A percentile compares a stretch with the other conserved stretches of the same genome.
Evolutionary conservation across 30 jellyfish, hydroid and myxozoan species (phyloP).

Genomic region (Sanderia malayensis): DNA sequence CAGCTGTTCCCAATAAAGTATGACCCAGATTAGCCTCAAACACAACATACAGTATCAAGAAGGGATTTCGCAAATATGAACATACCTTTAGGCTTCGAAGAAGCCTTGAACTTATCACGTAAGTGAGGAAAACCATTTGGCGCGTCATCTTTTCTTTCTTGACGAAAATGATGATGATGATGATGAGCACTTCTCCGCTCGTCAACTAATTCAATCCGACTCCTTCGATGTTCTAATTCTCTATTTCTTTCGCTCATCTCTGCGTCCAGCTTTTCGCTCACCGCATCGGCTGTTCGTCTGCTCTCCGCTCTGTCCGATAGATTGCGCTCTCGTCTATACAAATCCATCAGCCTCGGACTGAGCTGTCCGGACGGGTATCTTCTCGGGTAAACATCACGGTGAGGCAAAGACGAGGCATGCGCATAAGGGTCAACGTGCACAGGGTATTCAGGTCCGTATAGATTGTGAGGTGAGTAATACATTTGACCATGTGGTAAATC

Average conservation of each 20-base stretch:
- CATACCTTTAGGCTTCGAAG: constrained; percentile 10
- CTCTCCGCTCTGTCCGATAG: constrained; percentile 40
- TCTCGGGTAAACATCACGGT: constrained; percentile 53
- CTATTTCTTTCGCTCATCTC: constrained; percentile 28
- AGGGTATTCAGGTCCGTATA: constrained; percentile 88
- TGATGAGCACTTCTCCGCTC: constrained; percentile 23
- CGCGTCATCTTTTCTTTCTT: constrained; percentile 8
- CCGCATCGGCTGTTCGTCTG: constrained; percentile 39
- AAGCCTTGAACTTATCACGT: not conserved
- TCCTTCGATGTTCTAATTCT: not conserved
- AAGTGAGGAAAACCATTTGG: not conserved
- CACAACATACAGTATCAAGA: no score
- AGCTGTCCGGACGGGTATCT: constrained; percentile 62
- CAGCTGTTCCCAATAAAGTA: no score
- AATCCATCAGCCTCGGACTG: constrained; percentile 91
- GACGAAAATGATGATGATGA: no score
- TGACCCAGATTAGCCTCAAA: no score
- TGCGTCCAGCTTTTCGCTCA: constrained; percentile 18
- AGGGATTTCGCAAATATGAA: not conserved
- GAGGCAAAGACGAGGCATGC: constrained; percentile 63
- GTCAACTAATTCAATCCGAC: not conserved
- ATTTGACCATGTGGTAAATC: constrained; percentile 67
- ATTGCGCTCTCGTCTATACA: constrained; percentile 64
- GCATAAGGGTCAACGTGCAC: constrained; percentile 76
- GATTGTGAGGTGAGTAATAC: constrained; percentile 63